Base-by-base conservation (phyloP, 2,113 vertebrate genomes). In the Passer montanus region DNA sequence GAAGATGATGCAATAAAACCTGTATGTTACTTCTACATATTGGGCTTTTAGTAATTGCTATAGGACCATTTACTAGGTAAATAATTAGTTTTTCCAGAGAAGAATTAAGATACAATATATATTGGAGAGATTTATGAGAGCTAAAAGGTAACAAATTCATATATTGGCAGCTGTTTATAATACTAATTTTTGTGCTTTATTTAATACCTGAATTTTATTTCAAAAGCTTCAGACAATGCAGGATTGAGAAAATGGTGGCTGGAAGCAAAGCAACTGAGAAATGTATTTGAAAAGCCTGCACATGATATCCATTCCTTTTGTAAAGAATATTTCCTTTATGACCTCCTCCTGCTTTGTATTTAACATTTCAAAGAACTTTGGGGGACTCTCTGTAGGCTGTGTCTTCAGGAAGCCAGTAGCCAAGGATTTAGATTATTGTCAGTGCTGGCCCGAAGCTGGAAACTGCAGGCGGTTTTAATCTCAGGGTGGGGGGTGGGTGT, bases 281-380 rank as follows among this genome's bases (percentile, higher is more conserved):
- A 84, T 83, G 86, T 93, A 74, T 97, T 89, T 95, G 64, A 95
- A 96, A 97, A 93, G 86, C 55, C 55, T 94, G 67, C 79, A 69
- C 83, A 41, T 83, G 60, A 73, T 92, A 93, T 64, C 79, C 70
- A 59, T 62, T 89, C 80, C 73, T 97, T 97, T 94, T 92, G 90
- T 84, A 94, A 87, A 76, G 93, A 96, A 78, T 77, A 94, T 88
- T 95, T 91, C 49, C 94, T 95, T 96, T 68, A 58, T 20, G 92
- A 94, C 97, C 93, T 91, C 93, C 94, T 94, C 79, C 95, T 78
- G 76, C 81, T 97, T 92, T 82, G 84, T 92, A 87, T 96, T 98
- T 97, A 97, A 95, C 96, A 97, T 97, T 97, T 97, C 96, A 97
- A 97, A 98, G 97, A 96, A 92, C 64, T 93, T 91, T 52, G 80